These are phyloP conservation scores for Leuciscus idus DNA, from an alignment of 2,113 vertebrate genomes.

Conservation along the genomic window DNA sequence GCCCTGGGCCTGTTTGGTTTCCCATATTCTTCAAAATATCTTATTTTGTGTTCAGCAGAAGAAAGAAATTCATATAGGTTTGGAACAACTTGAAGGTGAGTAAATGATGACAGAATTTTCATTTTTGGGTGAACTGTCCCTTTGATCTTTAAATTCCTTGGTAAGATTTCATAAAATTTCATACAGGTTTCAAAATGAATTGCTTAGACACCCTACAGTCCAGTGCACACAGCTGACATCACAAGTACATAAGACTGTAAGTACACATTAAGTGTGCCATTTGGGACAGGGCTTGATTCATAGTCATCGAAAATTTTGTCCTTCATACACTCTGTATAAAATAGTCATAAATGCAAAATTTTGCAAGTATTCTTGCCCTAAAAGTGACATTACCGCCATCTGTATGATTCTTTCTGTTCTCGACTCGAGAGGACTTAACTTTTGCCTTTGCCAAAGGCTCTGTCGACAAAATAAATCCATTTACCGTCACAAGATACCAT, in stretches of 20 bases:
- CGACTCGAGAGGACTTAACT: slow-evolving; percentile 50
- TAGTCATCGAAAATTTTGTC: background rate
- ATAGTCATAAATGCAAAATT: slow-evolving; percentile 1
- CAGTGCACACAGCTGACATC: background rate
- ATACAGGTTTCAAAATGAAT: background rate
- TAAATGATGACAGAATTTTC: no score
- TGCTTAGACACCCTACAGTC: background rate
- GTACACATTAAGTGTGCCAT: slow-evolving; percentile 3
- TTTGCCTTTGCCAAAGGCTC: slow-evolving; percentile 59
- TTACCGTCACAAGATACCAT: slow-evolving; percentile 55
- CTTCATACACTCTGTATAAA: background rate
- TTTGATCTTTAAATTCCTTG: background rate
- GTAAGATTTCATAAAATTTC: background rate
- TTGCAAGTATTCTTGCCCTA: background rate
- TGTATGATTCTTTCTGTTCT: slow-evolving; percentile 43
- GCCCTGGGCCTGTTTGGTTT: no score
- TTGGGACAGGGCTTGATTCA: background rate
- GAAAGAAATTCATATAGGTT: no score
- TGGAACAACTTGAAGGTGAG: no score
- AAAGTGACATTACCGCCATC: slow-evolving; percentile 40
- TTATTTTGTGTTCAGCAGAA: no score
- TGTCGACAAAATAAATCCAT: slow-evolving; percentile 55
- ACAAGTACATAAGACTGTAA: background rate
- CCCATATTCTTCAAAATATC: no score
- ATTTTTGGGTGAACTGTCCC: no score